A percentile compares a stretch with the other conserved stretches of the same genome.
These are phyloP conservation scores for Tenodera sinensis DNA, from an alignment of 2,888 invertebrate species.

Conservation along the genomic window DNA sequence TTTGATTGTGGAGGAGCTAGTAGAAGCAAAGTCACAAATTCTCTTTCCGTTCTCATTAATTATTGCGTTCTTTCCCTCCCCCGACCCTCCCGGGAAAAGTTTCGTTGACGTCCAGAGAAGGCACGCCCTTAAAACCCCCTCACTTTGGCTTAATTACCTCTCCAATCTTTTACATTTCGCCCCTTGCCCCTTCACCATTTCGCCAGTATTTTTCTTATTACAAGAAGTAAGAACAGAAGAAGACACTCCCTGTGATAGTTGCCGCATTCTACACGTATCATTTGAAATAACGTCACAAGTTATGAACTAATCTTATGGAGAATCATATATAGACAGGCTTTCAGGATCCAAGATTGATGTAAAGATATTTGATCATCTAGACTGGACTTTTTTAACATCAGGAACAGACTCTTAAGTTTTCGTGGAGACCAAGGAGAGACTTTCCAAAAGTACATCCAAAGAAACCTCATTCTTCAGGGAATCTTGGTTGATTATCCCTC, in stretches of 20 bases:
- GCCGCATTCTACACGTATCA: too few species aligned
- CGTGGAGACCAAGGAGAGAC: too few species aligned
- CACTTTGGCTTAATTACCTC: constrained; percentile 8
- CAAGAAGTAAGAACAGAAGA: not conserved
- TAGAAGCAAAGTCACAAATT: not conserved
- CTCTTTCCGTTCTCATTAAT: constrained; percentile 11
- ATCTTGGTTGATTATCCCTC: too few species aligned
- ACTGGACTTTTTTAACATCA: too few species aligned
- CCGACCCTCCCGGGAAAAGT: not conserved
- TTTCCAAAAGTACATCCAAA: too few species aligned
- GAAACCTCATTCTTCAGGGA: too few species aligned
- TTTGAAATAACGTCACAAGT: too few species aligned
- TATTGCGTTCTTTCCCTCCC: not conserved
- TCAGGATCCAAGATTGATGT: too few species aligned
- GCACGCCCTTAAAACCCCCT: not conserved
- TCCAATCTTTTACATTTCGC: constrained; percentile 8
- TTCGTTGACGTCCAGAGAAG: constrained; percentile 3
- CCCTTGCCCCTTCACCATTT: not conserved
- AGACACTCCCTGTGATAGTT: not conserved
- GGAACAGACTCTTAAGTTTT: too few species aligned
- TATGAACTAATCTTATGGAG: too few species aligned
- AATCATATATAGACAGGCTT: too few species aligned
- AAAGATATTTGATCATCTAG: too few species aligned
- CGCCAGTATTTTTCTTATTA: constrained; percentile 9
- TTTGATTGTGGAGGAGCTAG: not conserved